phyloP scores from a whole-genome alignment of 2,113 vertebrate species.

The Stomatorhinus ivindoensis region DNA sequence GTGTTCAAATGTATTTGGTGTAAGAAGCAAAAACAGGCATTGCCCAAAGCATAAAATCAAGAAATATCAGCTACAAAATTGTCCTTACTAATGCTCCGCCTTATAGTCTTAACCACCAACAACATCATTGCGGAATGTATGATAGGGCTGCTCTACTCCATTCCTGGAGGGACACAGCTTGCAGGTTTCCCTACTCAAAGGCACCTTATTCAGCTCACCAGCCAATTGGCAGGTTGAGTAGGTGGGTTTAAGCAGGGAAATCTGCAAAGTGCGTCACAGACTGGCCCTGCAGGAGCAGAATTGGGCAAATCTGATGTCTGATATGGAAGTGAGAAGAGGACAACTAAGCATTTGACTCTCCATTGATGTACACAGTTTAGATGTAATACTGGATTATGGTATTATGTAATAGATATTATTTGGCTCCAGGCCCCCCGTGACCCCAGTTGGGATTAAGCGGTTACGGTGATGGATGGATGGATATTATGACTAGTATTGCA shows the following conservation, averaged over 20 bases:
- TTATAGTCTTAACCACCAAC: conserved; percentile 12
- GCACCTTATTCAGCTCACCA: background rate
- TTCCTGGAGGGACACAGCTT: background rate
- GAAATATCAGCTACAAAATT: no score
- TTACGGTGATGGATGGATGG: background rate
- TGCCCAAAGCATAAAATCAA: no score
- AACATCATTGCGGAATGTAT: background rate
- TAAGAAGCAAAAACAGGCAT: no score
- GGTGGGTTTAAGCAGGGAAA: background rate
- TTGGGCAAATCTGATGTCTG: background rate
- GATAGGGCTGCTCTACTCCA: background rate
- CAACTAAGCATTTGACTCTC: background rate
- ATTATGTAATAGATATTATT: no score
- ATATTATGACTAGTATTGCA: background rate
- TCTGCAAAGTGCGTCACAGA: background rate
- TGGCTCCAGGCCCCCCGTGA: no score
- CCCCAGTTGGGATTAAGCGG: no score
- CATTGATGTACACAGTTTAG: background rate
- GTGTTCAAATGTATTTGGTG: no score
- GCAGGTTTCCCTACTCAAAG: background rate
- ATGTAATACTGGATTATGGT: no score
- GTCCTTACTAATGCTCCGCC: conserved; percentile 2
- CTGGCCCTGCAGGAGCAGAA: background rate
- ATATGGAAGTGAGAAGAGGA: background rate
- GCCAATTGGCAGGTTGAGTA: background rate